phyloP scores from a whole-genome alignment of 2,797 vertebrate species.

The Cyclura pinguis region DNA sequence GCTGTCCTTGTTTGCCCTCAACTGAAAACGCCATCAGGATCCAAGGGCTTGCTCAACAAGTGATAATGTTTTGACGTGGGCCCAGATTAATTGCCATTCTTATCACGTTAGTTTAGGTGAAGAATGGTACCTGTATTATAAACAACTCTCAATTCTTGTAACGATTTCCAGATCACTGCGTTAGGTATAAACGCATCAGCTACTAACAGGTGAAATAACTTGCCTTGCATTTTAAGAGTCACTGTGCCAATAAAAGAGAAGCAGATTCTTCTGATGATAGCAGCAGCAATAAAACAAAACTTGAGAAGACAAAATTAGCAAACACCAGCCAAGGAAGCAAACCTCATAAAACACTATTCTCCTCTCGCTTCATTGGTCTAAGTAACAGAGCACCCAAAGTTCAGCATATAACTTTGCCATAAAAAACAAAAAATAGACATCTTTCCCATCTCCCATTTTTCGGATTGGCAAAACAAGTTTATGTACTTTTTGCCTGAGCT shows the following conservation, averaged over 20 bases:
- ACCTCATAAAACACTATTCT: neutral
- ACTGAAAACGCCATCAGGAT: neutral
- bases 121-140: no score
- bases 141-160: no score
- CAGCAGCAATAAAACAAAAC: neutral
- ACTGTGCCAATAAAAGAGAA: neutral
- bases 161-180: neutral
- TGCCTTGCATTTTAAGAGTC: neutral
- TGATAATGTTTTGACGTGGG: neutral
- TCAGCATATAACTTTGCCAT: neutral
- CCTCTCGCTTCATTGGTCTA: neutral
- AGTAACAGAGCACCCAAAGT: neutral
- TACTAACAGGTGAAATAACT: neutral
- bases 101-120: no score
- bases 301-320: neutral
- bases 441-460: constrained; percentile 26
- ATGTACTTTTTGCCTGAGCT: no score
- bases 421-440: neutral
- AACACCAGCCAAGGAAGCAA: neutral
- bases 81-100: neutral
- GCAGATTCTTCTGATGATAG: constrained; percentile 33
- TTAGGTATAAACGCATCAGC: neutral
- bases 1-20: neutral
- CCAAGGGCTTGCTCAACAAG: neutral
- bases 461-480: no score